These are phyloP conservation scores for Drosophila kikkawai DNA, from an alignment of 1,140 invertebrate species.

Conservation along the genomic window DNA sequence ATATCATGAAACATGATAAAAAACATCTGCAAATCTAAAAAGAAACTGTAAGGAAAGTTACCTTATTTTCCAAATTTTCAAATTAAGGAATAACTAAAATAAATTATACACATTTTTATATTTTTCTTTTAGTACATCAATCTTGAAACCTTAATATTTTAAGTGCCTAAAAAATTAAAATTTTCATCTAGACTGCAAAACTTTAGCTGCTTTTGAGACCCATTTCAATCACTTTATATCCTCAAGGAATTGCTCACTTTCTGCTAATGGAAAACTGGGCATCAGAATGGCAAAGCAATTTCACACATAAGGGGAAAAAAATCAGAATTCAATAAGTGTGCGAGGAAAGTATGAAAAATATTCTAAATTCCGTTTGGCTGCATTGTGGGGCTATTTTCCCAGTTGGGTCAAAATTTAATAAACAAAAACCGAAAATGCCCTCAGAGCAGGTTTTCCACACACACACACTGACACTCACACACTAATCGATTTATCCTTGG, in stretches of 20 bases:
- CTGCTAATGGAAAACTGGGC: conserved; percentile 6
- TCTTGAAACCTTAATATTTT: not conserved
- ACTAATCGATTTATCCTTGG: conserved; percentile 42
- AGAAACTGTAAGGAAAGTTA: too few relatives aligned
- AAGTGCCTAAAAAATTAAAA: too few relatives aligned
- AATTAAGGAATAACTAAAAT: too few relatives aligned
- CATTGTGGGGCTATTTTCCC: conserved; percentile 3
- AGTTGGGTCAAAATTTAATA: conserved; percentile 61
- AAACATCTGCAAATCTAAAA: too few relatives aligned
- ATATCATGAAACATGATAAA: too few relatives aligned
- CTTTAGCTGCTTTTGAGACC: not conserved
- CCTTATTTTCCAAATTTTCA: too few relatives aligned
- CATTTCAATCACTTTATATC: conserved; percentile 18
- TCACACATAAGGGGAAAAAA: conserved; percentile 15
- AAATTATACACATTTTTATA: not conserved
- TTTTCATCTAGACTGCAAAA: not conserved
- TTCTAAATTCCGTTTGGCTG: conserved; percentile 19
- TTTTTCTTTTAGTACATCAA: not conserved
- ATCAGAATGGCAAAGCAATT: conserved; percentile 11
- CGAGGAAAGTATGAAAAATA: conserved; percentile 31
- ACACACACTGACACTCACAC: not conserved
- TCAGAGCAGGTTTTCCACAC: conserved; percentile 25
- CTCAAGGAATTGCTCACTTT: conserved; percentile 10
- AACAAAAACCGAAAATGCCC: conserved; percentile 62
- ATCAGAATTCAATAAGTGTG: conserved; percentile 16